Evolutionary conservation across 2,888 invertebrate genomes (phyloP).

Genomic region (Lasioglossum pauxillum): DNA sequence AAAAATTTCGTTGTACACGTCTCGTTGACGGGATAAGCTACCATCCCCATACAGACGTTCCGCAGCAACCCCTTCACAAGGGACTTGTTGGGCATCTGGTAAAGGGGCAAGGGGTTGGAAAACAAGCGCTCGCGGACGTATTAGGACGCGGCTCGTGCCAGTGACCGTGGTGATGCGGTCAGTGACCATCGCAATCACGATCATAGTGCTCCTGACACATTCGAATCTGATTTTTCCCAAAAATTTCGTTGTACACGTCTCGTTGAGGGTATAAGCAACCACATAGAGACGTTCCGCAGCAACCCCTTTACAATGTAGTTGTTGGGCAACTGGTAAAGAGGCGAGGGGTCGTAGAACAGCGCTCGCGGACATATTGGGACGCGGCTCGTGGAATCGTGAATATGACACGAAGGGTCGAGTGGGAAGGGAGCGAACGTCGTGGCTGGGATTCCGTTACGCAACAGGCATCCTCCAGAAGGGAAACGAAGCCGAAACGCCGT

Average conservation of each 20-base stretch:
- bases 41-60: not conserved
- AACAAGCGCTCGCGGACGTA: too few species aligned
- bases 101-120: too few species aligned
- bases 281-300: not conserved
- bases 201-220: not conserved
- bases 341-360: not conserved
- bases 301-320: not conserved
- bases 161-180: not conserved
- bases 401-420: not conserved
- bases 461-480: slow-evolving; percentile 18
- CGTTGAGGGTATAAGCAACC: not conserved
- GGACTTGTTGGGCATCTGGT: not conserved
- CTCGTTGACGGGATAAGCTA: not conserved
- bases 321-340: not conserved
- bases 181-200: not conserved
- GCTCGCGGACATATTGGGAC: slow-evolving; percentile 11
- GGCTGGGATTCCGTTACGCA: slow-evolving; percentile 46
- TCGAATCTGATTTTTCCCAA: too few species aligned
- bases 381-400: slow-evolving; percentile 6
- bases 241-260: too few species aligned
- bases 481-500: not conserved
- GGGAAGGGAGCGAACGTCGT: not conserved
- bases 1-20: too few species aligned
- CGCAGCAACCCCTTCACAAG: not conserved
- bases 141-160: too few species aligned